Evolutionary conservation across 2,888 invertebrate species (phyloP), one percentile per base, ranked within the genome.

Genomic region (Drosophila heteroneura): DNA sequence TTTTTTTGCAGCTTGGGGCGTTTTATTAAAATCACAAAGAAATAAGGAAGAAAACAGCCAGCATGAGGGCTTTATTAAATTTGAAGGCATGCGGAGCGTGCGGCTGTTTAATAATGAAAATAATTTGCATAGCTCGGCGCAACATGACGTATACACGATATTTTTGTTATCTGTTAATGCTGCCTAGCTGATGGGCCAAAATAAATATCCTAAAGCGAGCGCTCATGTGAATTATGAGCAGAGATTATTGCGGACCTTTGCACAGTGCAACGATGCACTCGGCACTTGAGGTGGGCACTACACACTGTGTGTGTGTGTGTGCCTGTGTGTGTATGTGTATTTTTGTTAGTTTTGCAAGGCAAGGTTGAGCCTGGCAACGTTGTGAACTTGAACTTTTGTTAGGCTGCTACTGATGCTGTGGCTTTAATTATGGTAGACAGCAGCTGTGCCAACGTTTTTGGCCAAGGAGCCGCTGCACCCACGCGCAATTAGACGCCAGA

Each of bases 371-470:
- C 57, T 58, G 54, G 56, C 44, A 69, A 41, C 49, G 51, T 28
- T 61, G 64, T 64, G 82, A 81, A 81, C 81, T 81, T 81, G 81
- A 81, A 82, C 81, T 81, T 81, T 78, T 78, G 79, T 75, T 75
- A 75, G 77, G 54, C 52, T 65, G 28, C 57, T 14, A 52, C 60
- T 53, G n/a, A 14, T 39, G 19, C 56, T 57, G 26, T 47, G 56
- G 82, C 75, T 81, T 81, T 81, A 81, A 81, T 78, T 81, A 73
- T 62, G 63, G 61, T 73, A 82, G 71, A 81, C 79, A 75, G 64
- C 71, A 72, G 35, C 69, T 81, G 71, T 53, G 39, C 9, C 52
- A 49, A 54, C 59, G 65, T 62, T 65, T 74, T 62, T 63, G 65
- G 54, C 58, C 66, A 64, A 74, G 59, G 64, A 70, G 67, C 47